These are phyloP conservation scores for Nesidiocoris tenuis DNA, from an alignment of 2,888 invertebrate species.

Conservation along the genomic window DNA sequence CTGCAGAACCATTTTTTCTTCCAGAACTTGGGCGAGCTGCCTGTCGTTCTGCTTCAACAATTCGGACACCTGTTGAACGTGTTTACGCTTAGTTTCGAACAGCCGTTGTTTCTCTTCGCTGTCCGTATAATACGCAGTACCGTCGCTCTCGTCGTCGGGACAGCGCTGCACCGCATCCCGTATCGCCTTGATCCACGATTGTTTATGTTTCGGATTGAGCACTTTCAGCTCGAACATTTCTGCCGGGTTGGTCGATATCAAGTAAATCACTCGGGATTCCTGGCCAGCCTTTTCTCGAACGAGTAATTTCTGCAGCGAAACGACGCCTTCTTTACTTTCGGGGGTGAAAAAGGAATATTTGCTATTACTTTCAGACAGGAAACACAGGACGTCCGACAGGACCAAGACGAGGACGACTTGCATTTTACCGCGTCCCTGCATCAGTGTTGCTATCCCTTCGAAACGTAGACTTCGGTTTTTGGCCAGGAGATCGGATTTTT, in stretches of 20 bases:
- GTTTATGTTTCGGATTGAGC: conserved; percentile 84
- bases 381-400: conserved; percentile 86
- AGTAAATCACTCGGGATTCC: conserved; percentile 82
- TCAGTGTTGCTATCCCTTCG: conserved; percentile 84
- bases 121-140: conserved; percentile 56
- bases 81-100: conserved; percentile 74
- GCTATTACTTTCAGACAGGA: conserved; percentile 87
- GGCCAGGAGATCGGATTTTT: conserved; percentile 87
- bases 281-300: conserved; percentile 93
- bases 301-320: conserved; percentile 84
- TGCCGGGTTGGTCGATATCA: conserved; percentile 86
- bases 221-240: conserved; percentile 94
- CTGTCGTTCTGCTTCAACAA: conserved; percentile 83
- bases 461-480: conserved; percentile 81
- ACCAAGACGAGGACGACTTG: conserved; percentile 85
- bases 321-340: conserved; percentile 91
- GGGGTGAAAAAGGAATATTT: conserved; percentile 91
- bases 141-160: conserved; percentile 70
- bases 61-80: conserved; percentile 75
- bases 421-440: conserved; percentile 89
- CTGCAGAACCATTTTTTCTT: conserved; percentile 85
- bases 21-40: conserved; percentile 79
- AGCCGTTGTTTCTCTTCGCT: conserved; percentile 77
- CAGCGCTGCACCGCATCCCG: conserved; percentile 80
- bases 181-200: conserved; percentile 85